phyloP scores from a whole-genome alignment of 2,113 vertebrate species.

The Rhinolophus sinicus region DNA sequence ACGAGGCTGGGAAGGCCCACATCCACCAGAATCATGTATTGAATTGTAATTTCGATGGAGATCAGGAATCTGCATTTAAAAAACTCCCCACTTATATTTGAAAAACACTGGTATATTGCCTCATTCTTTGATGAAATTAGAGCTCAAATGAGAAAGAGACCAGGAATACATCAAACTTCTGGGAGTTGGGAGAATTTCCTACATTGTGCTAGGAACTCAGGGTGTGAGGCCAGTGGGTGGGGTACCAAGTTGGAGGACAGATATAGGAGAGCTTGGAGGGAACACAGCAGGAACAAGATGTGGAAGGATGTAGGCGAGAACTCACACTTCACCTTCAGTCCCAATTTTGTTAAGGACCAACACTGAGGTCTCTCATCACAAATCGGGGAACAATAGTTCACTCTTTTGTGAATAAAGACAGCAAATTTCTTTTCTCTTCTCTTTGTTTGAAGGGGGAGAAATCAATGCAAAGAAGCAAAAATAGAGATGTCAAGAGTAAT shows the following conservation, averaged over 20 bases:
- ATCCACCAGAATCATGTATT: neutral
- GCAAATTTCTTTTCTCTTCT: conserved; percentile 15
- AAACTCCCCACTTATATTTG: neutral
- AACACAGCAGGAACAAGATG: neutral
- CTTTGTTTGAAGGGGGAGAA: neutral
- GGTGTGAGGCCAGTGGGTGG: neutral
- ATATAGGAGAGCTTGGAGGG: neutral
- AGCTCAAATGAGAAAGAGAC: neutral
- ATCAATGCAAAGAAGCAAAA: conserved; percentile 32
- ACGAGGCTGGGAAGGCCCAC: accelerated
- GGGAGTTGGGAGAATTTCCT: neutral
- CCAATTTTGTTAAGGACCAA: neutral
- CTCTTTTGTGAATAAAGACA: conserved; percentile 31
- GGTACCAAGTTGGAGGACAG: neutral
- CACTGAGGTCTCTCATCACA: neutral
- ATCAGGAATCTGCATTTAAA: neutral
- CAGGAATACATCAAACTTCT: neutral
- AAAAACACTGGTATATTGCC: neutral
- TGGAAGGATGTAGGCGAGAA: neutral
- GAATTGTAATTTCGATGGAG: neutral
- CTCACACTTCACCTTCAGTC: neutral
- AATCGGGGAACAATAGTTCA: neutral
- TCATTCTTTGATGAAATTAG: neutral
- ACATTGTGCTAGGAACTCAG: neutral
- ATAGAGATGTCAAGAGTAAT: neutral